Percentiles rank a stretch among this genome's conserved stretches.
These are phyloP conservation scores for Phasia obesa DNA, from an alignment of 2,888 invertebrate genomes.

Conservation along the genomic window DNA sequence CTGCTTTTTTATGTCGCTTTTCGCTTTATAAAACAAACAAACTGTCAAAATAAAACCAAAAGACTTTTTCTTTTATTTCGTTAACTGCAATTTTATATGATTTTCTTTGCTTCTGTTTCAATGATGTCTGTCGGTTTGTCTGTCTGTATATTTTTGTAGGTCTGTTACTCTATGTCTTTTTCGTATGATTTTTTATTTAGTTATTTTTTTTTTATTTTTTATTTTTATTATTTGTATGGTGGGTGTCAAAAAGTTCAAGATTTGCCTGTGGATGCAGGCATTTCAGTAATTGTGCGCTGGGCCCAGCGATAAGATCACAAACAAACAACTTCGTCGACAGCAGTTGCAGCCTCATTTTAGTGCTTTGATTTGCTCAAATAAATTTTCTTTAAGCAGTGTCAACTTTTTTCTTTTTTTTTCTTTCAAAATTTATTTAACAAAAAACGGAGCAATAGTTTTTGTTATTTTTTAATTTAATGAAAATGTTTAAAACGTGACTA, in stretches of 20 bases:
- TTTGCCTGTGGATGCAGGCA: slow-evolving; percentile 75
- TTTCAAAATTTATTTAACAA: slow-evolving; percentile 17
- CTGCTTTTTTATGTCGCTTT: not conserved
- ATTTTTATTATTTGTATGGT: slow-evolving; percentile 74
- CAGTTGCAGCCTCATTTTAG: slow-evolving; percentile 32
- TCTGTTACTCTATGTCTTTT: slow-evolving; percentile 49
- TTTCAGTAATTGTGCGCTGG: slow-evolving; percentile 78
- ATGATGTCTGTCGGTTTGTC: too few species aligned
- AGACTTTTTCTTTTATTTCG: slow-evolving; percentile 8
- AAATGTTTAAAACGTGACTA: slow-evolving; percentile 79
- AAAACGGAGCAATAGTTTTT: slow-evolving; percentile 10
- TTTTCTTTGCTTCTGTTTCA: slow-evolving; percentile 37
- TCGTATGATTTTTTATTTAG: slow-evolving; percentile 22
- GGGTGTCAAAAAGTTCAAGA: slow-evolving; percentile 79
- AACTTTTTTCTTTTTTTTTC: slow-evolving; percentile 9
- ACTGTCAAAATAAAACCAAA: slow-evolving; percentile 50
- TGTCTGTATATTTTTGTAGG: slow-evolving; percentile 11
- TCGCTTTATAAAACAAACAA: slow-evolving; percentile 30
- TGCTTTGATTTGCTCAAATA: slow-evolving; percentile 63
- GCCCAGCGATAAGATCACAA: slow-evolving; percentile 77
- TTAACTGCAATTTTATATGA: slow-evolving; percentile 37
- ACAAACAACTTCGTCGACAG: slow-evolving; percentile 34
- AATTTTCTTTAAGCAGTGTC: slow-evolving; percentile 53
- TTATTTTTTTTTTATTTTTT: slow-evolving; percentile 43
- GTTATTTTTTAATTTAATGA: slow-evolving; percentile 72